phyloP scores from a whole-genome alignment of 2,113 vertebrate species.

The Tylochromis polylepis region DNA sequence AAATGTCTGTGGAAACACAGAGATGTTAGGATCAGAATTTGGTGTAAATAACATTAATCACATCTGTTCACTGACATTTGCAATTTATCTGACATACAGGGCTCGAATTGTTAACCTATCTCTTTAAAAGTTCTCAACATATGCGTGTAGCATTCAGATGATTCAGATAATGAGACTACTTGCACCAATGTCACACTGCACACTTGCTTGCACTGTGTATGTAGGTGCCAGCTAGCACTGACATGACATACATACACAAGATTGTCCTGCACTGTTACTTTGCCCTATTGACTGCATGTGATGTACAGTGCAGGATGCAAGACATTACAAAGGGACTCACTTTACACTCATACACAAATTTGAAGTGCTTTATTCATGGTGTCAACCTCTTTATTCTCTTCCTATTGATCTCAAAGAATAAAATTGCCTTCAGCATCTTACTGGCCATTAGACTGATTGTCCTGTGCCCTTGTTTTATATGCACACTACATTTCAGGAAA shows the following conservation, averaged over 20 bases:
- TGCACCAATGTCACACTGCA: background rate
- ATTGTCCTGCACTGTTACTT: background rate
- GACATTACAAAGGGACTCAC: background rate
- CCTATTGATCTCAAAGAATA: background rate
- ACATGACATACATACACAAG: background rate
- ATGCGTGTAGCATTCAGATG: background rate
- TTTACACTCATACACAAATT: background rate
- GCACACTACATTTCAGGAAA: background rate
- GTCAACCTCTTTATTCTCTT: background rate
- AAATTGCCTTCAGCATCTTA: background rate
- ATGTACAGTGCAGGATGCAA: background rate
- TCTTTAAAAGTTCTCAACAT: background rate
- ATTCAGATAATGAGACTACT: background rate
- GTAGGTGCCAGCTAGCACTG: background rate
- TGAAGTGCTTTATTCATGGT: background rate
- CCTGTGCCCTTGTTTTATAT: background rate
- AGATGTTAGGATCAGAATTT: background rate
- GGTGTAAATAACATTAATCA: background rate
- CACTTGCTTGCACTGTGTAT: background rate
- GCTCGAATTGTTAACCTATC: background rate
- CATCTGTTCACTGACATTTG: background rate
- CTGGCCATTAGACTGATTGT: background rate
- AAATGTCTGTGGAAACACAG: background rate
- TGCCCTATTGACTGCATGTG: background rate
- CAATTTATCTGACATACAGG: background rate